phyloP scores from a whole-genome alignment of 1,140 invertebrate genomes.

The Anastrepha obliqua region DNA sequence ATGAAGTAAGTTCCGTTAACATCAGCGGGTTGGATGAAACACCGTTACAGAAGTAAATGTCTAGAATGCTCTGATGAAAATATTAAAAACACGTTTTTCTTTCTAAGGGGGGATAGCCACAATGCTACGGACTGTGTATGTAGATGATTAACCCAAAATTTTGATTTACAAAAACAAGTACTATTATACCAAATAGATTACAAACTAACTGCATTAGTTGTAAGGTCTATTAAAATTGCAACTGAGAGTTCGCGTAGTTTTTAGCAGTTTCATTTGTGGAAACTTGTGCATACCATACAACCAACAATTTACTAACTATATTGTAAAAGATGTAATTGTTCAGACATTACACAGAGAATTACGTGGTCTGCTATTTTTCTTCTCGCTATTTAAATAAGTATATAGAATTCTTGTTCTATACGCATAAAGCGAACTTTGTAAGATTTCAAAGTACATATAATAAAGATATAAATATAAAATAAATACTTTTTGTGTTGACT shows the following conservation, averaged over 20 bases:
- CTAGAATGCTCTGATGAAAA: not conserved
- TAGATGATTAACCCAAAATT: not conserved
- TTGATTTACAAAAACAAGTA: not conserved
- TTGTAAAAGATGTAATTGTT: conserved; percentile 16
- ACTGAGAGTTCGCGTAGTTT: conserved; percentile 1
- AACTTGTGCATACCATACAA: not conserved
- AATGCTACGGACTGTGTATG: not conserved
- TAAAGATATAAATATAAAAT: conserved; percentile 5
- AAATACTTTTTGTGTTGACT: not conserved
- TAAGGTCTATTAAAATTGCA: conserved; percentile 33
- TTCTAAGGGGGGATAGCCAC: not conserved
- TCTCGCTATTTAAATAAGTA: conserved; percentile 20
- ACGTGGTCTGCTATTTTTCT: conserved; percentile 37
- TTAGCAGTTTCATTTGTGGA: conserved; percentile 26
- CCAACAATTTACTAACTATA: conserved; percentile 36
- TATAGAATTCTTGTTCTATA: not conserved
- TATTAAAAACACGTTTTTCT: not conserved
- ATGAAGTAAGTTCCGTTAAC: too few relatives aligned
- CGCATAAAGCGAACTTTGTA: conserved; percentile 26
- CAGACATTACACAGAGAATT: not conserved
- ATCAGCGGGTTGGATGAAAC: too few relatives aligned
- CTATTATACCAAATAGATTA: conserved; percentile 36
- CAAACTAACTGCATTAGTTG: conserved; percentile 32
- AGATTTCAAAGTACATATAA: conserved; percentile 27
- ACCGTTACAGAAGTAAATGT: too few relatives aligned